These are phyloP conservation scores for Rutilus rutilus DNA, from an alignment of 2,113 vertebrate species.

Conservation along the genomic window DNA sequence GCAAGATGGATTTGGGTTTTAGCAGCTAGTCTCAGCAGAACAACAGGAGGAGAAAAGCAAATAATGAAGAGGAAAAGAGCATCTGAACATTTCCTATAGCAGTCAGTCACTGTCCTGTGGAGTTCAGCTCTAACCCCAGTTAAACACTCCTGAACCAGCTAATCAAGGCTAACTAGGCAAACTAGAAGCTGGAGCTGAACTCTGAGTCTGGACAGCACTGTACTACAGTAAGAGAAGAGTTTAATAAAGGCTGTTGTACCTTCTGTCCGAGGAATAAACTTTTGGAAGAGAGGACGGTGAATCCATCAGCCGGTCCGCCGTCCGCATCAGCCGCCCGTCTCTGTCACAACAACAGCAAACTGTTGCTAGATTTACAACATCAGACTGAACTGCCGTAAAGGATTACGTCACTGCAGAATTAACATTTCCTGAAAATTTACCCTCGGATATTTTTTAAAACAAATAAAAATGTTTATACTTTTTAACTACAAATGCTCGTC, in stretches of 20 bases:
- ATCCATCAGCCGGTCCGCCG: slow-evolving; percentile 86
- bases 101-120: too few relatives aligned
- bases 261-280: slow-evolving; percentile 98
- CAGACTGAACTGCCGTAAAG: too few relatives aligned
- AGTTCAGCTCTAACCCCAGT: too few relatives aligned
- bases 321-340: slow-evolving; percentile 91
- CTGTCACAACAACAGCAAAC: slow-evolving; percentile 76
- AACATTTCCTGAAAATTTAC: too few relatives aligned
- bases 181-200: neutral
- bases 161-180: too few relatives aligned
- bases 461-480: too few relatives aligned
- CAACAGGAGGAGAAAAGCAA: neutral
- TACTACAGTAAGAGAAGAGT: neutral
- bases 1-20: neutral
- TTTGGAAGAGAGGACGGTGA: slow-evolving; percentile 97
- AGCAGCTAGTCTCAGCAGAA: neutral
- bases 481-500: too few relatives aligned
- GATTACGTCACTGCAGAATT: too few relatives aligned
- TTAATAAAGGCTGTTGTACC: slow-evolving; percentile 75
- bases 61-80: neutral
- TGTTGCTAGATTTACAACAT: neutral
- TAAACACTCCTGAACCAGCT: too few relatives aligned
- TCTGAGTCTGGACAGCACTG: too few relatives aligned
- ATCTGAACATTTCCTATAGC: too few relatives aligned
- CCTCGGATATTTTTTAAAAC: too few relatives aligned